These are phyloP conservation scores for Cataglyphis albicans DNA, from an alignment of 2,888 invertebrate species.

Conservation along the genomic window DNA sequence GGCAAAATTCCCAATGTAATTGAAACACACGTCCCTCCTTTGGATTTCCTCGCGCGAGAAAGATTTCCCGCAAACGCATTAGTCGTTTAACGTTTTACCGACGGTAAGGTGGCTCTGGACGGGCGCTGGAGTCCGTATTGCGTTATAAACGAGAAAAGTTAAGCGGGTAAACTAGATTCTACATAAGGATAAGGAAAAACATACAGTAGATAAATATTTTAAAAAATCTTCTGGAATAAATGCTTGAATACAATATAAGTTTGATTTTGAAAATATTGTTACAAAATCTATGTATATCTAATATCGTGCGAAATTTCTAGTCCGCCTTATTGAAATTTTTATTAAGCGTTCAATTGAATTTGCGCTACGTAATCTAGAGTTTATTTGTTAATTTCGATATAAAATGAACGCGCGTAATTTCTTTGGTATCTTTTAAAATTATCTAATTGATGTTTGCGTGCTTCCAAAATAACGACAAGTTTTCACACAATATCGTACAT, in stretches of 20 bases:
- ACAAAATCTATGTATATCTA: conserved; percentile 1
- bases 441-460: neutral
- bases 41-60: neutral
- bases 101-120: neutral
- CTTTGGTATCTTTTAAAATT: neutral
- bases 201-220: conserved; percentile 4
- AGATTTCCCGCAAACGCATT: conserved; percentile 12
- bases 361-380: neutral
- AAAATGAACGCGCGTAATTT: neutral
- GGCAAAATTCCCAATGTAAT: conserved; percentile 27
- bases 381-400: neutral
- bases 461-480: conserved; percentile 18
- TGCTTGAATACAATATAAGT: neutral
- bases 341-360: neutral
- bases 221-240: neutral
- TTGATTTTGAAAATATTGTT: neutral
- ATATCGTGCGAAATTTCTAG: neutral
- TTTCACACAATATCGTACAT: neutral
- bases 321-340: neutral
- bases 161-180: neutral
- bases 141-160: conserved; percentile 14
- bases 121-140: too few relatives aligned
- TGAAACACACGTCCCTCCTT: neutral
- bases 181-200: neutral
- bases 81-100: conserved; percentile 33